Percentiles rank a stretch among this genome's conserved stretches.
phyloP scores from a whole-genome alignment of 2,888 invertebrate species.

The Eupithecia tripunctaria region DNA sequence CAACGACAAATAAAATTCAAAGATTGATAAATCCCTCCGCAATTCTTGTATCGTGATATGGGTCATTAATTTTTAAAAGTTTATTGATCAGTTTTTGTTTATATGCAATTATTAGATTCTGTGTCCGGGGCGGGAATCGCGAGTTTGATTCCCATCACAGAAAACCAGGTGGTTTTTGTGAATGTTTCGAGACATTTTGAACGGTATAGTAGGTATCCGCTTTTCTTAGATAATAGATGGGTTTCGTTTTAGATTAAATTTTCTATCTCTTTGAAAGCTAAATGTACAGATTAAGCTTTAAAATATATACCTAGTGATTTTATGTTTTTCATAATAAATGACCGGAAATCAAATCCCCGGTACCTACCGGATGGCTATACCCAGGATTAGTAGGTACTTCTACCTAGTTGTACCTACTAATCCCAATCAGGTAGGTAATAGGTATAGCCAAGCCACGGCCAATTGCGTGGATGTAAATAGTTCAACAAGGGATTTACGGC shows the following conservation, averaged over 20 bases:
- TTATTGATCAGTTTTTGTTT: too few relatives aligned
- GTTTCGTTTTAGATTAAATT: too few relatives aligned
- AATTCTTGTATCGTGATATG: neutral
- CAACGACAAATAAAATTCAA: neutral
- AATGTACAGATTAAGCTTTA: too few relatives aligned
- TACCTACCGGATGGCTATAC: too few relatives aligned
- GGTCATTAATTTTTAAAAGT: neutral
- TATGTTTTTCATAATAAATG: neutral
- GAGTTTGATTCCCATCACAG: neutral
- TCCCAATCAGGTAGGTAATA: slow-evolving; percentile 29
- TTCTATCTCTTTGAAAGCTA: too few relatives aligned
- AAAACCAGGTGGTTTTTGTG: neutral
- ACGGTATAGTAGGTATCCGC: neutral
- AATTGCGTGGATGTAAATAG: slow-evolving; percentile 42
- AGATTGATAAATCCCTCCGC: neutral
- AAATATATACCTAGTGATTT: too few relatives aligned
- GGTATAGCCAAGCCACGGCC: slow-evolving; percentile 31
- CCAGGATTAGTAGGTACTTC: too few relatives aligned
- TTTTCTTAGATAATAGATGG: neutral
- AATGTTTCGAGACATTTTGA: neutral
- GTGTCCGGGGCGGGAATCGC: neutral
- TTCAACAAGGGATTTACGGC: slow-evolving; percentile 35
- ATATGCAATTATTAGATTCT: neutral
- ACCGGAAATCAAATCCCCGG: neutral
- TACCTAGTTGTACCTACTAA: slow-evolving; percentile 10